These are phyloP conservation scores for Rhabdomys pumilio DNA, from an alignment of 2,797 vertebrate genomes.

Conservation along the genomic window DNA sequence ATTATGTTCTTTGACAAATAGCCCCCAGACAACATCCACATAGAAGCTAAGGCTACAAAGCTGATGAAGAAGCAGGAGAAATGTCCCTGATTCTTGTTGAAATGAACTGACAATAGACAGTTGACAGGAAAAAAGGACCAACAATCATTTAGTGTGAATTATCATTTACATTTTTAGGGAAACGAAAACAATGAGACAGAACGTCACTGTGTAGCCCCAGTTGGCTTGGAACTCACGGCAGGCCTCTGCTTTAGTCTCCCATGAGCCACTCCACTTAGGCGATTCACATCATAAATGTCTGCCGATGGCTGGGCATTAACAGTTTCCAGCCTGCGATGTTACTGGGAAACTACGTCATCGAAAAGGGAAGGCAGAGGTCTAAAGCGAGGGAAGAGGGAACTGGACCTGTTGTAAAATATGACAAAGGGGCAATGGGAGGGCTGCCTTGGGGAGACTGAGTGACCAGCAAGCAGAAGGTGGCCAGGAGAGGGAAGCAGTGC, in stretches of 20 bases:
- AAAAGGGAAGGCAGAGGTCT: background rate
- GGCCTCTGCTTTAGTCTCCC: background rate
- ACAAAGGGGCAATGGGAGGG: background rate
- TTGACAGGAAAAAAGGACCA: background rate
- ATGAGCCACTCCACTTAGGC: background rate
- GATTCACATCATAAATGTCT: background rate
- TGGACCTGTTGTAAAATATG: background rate
- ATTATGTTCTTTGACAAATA: constrained; percentile 27
- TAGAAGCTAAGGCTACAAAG: background rate
- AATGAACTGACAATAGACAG: background rate
- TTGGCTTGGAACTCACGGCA: background rate
- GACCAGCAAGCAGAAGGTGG: background rate
- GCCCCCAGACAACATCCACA: constrained; percentile 10
- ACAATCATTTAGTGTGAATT: background rate
- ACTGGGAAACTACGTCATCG: background rate
- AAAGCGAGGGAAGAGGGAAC: background rate
- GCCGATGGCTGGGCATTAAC: background rate
- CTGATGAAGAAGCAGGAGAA: background rate
- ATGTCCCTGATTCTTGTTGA: background rate
- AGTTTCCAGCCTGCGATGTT: background rate
- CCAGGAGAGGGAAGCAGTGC: too few species aligned
- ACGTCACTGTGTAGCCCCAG: background rate
- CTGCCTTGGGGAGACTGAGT: background rate
- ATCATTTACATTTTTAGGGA: background rate
- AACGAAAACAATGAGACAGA: background rate